A percentile compares a stretch with the other conserved stretches of the same genome.
These are phyloP conservation scores for Microcebus jonahi DNA, from an alignment of 2,113 vertebrate genomes.

Conservation along the genomic window DNA sequence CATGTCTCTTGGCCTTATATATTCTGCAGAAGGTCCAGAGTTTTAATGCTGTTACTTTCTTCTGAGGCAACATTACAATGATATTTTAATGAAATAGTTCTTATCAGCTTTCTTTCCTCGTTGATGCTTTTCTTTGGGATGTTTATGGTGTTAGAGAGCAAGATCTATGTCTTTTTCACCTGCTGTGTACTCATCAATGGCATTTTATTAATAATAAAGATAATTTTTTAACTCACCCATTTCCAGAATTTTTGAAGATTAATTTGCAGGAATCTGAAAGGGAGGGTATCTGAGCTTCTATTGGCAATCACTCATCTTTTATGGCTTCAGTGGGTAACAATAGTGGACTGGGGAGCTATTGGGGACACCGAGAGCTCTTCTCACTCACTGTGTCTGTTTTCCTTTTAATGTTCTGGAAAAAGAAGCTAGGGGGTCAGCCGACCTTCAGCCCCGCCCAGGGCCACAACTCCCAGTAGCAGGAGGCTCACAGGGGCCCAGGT, in stretches of 20 bases:
- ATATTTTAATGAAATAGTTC: neutral
- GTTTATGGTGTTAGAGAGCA: neutral
- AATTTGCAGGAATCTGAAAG: neutral
- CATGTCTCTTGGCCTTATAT: neutral
- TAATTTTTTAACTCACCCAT: neutral
- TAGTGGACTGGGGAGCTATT: neutral
- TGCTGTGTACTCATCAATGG: neutral
- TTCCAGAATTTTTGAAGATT: neutral
- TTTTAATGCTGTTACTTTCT: neutral
- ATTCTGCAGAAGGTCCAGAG: neutral
- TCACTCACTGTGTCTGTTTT: neutral
- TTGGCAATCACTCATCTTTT: neutral
- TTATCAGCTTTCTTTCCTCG: slow-evolving; percentile 9
- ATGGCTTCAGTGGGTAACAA: neutral
- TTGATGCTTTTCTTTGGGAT: neutral
- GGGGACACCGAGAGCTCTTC: no score
- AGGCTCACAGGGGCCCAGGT: neutral
- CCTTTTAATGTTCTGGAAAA: neutral
- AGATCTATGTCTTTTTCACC: neutral
- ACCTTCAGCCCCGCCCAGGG: neutral
- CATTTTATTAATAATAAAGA: neutral
- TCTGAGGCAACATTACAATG: neutral
- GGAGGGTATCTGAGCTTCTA: neutral
- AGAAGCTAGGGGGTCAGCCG: neutral
- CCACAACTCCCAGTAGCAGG: neutral